phyloP scores from a whole-genome alignment of 2,113 vertebrate genomes.

The Penelope pileata region DNA sequence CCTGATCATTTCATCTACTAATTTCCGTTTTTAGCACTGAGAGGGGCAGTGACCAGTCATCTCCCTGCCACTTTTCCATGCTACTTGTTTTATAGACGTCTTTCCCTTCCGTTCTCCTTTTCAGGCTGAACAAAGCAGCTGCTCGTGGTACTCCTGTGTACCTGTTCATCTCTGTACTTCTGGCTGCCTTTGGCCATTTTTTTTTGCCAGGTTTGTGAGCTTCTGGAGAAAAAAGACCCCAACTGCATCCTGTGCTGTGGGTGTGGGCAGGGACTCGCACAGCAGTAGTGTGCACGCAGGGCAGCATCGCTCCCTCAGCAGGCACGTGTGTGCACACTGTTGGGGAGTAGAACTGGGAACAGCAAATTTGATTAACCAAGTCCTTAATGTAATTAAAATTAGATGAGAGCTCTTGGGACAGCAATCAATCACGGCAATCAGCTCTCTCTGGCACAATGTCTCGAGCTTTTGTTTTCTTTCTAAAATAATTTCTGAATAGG shows the following conservation, averaged over 20 bases:
- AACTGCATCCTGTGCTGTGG: neutral
- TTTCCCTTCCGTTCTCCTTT: neutral
- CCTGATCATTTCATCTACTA: neutral
- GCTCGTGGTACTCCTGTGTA: neutral
- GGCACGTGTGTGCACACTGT: fast-evolving
- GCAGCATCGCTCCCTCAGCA: neutral
- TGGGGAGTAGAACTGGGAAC: neutral
- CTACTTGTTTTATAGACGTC: neutral
- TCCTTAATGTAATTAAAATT: neutral
- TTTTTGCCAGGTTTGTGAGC: neutral
- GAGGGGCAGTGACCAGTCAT: neutral
- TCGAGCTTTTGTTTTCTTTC: neutral
- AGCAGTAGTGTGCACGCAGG: neutral
- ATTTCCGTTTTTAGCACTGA: neutral
- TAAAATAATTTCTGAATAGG: neutral
- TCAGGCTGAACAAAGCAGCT: neutral
- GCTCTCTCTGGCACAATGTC: fast-evolving
- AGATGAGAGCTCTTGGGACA: neutral
- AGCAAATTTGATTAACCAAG: slow-evolving; percentile 1
- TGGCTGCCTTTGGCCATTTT: neutral
- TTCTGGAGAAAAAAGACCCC: neutral
- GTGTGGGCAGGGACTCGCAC: neutral
- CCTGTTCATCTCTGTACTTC: neutral
- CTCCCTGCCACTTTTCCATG: neutral
- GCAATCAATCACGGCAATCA: neutral